Evolutionary conservation across 2,888 invertebrate species (phyloP), one percentile per base, ranked within the genome.

Genomic region (Syrphus vitripennis): DNA sequence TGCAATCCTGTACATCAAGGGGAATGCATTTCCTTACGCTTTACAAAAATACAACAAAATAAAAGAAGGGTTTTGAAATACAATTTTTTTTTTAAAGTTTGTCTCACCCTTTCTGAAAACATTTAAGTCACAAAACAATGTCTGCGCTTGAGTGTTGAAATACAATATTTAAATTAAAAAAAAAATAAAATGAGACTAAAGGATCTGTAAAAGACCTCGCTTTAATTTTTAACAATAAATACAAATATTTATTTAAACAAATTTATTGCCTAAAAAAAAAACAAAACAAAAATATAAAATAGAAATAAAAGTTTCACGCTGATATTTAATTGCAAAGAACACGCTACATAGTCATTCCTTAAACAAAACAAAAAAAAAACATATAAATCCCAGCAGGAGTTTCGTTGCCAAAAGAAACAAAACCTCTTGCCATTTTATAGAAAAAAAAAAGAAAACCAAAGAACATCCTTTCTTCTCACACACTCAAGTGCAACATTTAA

Each of bases 21-120:
- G 90, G 89, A 89, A 89, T 89, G 89, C 89, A 90, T 90, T 89
- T 89, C 88, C 88, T 89, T 90, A 90, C 90, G 90, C 90, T 90
- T 88, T 88, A 87, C 72, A 82, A 72, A 78, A 67, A 31, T 67
- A 45, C 61, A 45, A 69, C 24, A 40, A 12, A 21, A 12, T n/a
- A 67, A 40, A 12, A 10, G n/a, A 48, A 65, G 55, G 42, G 55
- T n/a, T 50, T 50, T 48, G 3, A 14, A 24, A 50, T 14, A 26
- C 5, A 6, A 7, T 4, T 9, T 9, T 7, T 4, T 7, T 9
- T 9, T 9, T 9, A 7, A 6, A 24, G 7, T 24, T 50, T 50
- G 7, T 26, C 24, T 26, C 14, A 6, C 12, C 75, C 34, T 63
- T n/a, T 72, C 45, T 69, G 42, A 75, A 50, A 59, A 29, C 74